These are phyloP conservation scores for Brachyptera putata DNA, from an alignment of 2,888 invertebrate genomes.

Conservation along the genomic window DNA sequence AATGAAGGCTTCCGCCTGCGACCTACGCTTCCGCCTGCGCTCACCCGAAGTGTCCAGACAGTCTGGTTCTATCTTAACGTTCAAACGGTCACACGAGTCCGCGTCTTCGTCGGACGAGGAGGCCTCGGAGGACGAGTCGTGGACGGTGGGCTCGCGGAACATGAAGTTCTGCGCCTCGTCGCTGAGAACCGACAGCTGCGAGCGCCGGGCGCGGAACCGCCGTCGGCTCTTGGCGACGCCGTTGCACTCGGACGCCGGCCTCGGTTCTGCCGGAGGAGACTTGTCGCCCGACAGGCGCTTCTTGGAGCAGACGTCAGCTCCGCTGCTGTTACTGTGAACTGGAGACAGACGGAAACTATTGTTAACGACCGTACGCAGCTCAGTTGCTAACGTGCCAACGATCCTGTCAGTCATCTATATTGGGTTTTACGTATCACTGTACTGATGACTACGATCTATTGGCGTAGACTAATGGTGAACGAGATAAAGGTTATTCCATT, in stretches of 20 bases:
- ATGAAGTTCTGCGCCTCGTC: conserved; percentile 85
- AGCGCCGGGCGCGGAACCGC: conserved; percentile 27
- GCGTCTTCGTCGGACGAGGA: neutral
- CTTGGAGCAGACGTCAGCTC: neutral
- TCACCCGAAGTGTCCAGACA: conserved; percentile 26
- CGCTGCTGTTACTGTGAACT: neutral
- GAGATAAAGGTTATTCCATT: too few relatives aligned
- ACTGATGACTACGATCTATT: too few relatives aligned
- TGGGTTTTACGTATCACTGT: too few relatives aligned
- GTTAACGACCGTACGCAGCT: too few relatives aligned
- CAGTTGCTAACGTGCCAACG: too few relatives aligned
- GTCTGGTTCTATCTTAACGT: too few relatives aligned
- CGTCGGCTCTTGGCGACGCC: neutral
- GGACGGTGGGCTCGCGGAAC: conserved; percentile 57
- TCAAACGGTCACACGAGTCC: neutral
- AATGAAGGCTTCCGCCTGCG: conserved; percentile 54
- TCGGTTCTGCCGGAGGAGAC: neutral
- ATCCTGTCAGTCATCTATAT: too few relatives aligned
- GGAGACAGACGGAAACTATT: neutral
- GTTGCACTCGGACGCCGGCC: neutral
- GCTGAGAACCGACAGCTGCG: conserved; percentile 67
- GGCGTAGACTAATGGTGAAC: too few relatives aligned
- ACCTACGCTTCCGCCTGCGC: conserved; percentile 47
- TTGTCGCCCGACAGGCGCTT: neutral
- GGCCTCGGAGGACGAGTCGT: neutral